Evolutionary conservation across 1,140 invertebrate genomes (phyloP).

Genomic region (Samia ricini): DNA sequence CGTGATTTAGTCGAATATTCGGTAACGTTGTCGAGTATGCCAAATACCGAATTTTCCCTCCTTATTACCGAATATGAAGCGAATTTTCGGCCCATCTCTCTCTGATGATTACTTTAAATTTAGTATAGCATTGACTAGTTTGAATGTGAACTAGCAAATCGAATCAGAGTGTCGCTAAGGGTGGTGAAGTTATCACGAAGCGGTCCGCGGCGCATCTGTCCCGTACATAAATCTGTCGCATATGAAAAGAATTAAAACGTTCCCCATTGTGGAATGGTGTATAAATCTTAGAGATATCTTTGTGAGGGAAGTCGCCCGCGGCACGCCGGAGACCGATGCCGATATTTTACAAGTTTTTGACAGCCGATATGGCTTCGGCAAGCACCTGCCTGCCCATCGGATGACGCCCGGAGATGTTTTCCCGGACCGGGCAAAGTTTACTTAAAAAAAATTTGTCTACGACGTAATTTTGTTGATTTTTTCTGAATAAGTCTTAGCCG

Average conservation of each 20-base stretch:
- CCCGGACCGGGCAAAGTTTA: background rate
- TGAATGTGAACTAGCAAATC: background rate
- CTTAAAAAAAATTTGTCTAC: background rate
- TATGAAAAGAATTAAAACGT: constrained; percentile 76
- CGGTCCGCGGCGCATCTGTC: constrained; percentile 47
- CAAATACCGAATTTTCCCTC: too few relatives aligned
- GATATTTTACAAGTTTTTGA: constrained; percentile 79
- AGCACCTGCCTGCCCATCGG: constrained; percentile 36
- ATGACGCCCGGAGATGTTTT: background rate
- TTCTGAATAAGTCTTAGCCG: too few relatives aligned
- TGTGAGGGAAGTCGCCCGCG: constrained; percentile 56
- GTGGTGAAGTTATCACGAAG: constrained; percentile 36
- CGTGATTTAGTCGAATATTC: too few relatives aligned
- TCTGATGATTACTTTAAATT: too few relatives aligned
- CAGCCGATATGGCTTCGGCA: constrained; percentile 66
- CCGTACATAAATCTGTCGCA: constrained; percentile 68
- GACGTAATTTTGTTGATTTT: too few relatives aligned
- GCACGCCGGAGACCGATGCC: constrained; percentile 39
- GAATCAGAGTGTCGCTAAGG: constrained; percentile 5
- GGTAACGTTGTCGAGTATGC: too few relatives aligned
- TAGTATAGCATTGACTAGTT: background rate
- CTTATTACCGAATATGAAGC: too few relatives aligned
- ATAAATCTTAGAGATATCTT: constrained; percentile 74
- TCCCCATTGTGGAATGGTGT: constrained; percentile 63
- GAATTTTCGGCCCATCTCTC: too few relatives aligned